Conservation (phyloP, 1,140 invertebrate species). For the Mesaphorura yosii region DNA sequence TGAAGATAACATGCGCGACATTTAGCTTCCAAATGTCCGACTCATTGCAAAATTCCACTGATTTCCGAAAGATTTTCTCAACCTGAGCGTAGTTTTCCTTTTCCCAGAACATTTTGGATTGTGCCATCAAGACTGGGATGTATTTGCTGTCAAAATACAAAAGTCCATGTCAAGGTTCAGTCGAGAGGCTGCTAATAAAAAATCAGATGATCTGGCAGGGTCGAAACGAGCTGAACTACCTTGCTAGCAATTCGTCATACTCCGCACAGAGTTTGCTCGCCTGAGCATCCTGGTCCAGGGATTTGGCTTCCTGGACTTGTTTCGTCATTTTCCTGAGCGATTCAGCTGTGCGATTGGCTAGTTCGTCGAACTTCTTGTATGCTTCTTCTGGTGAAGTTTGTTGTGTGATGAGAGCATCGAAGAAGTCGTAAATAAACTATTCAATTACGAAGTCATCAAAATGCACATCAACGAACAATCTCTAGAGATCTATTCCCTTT, state of each 20-base stretch:
- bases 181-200: not conserved
- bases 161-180: slow-evolving; percentile 23
- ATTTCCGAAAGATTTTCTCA: slow-evolving; percentile 88
- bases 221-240: no score
- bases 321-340: slow-evolving; percentile 82
- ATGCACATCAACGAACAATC: slow-evolving; percentile 8
- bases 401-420: slow-evolving; percentile 92
- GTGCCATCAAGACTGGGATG: slow-evolving; percentile 93
- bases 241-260: slow-evolving; percentile 30
- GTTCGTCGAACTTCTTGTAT: slow-evolving; percentile 91
- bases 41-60: slow-evolving; percentile 95
- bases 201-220: no score
- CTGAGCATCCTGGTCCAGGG: slow-evolving; percentile 24
- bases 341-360: slow-evolving; percentile 83
- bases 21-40: slow-evolving; percentile 95
- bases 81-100: slow-evolving; percentile 90
- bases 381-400: slow-evolving; percentile 96
- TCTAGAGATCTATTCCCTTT: not conserved
- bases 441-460: not conserved
- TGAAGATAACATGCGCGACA: slow-evolving; percentile 96
- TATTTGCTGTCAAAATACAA: slow-evolving; percentile 41
- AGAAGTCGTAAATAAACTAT: slow-evolving; percentile 74
- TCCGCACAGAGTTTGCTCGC: slow-evolving; percentile 29
- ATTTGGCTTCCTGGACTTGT: slow-evolving; percentile 43
- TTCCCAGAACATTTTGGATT: slow-evolving; percentile 99